Evolutionary conservation across 2,888 invertebrate genomes (phyloP), one percentile per base, ranked within the genome.

Genomic region (Hartigia nigra): DNA sequence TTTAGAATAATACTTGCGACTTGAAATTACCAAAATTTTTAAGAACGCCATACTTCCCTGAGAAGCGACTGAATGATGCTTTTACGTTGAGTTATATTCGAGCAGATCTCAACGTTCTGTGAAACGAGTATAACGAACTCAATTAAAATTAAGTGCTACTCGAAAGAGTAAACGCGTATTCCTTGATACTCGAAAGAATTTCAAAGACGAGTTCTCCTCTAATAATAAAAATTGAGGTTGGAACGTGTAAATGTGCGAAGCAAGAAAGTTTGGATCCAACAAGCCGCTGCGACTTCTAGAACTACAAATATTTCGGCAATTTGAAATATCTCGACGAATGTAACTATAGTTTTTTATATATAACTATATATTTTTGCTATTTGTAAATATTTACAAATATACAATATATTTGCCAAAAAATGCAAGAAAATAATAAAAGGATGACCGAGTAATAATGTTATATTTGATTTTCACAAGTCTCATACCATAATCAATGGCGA

Each of bases 41-140:
- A 55, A 55, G 23, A 23, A 23, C 14, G 14, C 9, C 55, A 9
- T 55, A 55, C 39, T 23, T 0, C 0, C 0, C 39, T 55, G 9
- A 55, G 9, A 55, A 55, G 14, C 9, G 23, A 55, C 1, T 55
- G 55, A 55, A 9, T 55, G 55, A 55, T 55, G 55, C 55, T 55
- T 55, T 55, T 23, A 55, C 55, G 55, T 55, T 23, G 55, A 55
- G 23, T 55, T 55, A 55, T 55, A 23, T 23, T 23, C 55, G 55
- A 55, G 55, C 23, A 55, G 4, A 55, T 82, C 81, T 76, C 80
- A 31, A 69, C 77, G 80, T 78, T 79, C 77, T 36, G 76, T 77
- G 76, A 79, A 81, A 81, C 81, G 85, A 83, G 81, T 85, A 79
- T 81, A 85, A 85, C 84, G 78, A 84, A 82, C 81, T 81, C 82